Percentiles rank a stretch among this genome's conserved stretches.
Evolutionary conservation across 1,140 invertebrate species (phyloP).

Genomic region (Brachionus manjavacas): DNA sequence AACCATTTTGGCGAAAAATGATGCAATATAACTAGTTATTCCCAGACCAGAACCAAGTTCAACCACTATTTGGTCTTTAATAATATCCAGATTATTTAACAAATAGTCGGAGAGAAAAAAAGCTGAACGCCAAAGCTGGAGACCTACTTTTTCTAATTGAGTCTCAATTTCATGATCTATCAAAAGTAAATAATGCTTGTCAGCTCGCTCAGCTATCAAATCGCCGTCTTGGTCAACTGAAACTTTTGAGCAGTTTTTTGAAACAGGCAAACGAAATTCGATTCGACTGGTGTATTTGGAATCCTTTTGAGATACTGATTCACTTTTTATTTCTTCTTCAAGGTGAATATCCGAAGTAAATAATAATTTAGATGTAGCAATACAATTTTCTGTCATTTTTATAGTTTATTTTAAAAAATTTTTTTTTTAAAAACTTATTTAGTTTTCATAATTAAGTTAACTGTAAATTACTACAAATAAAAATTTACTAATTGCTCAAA

Average conservation of each 20-base stretch:
- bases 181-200: background rate
- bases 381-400: background rate
- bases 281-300: background rate
- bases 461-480: background rate
- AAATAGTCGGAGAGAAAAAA: conserved; percentile 14
- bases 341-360: conserved; percentile 17
- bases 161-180: conserved; percentile 24
- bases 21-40: background rate
- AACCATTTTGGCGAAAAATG: background rate
- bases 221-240: background rate
- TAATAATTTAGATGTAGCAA: background rate
- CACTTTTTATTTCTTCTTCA: background rate
- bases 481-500: no score
- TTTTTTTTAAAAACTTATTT: no score
- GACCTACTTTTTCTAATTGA: background rate
- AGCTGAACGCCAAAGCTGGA: conserved; percentile 16
- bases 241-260: background rate
- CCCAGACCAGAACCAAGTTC: conserved; percentile 2
- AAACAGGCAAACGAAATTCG: background rate
- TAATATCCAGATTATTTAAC: background rate
- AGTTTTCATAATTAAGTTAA: background rate
- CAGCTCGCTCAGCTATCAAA: background rate
- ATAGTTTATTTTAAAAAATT: no score
- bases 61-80: background rate
- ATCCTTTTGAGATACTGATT: background rate